Evolutionary conservation across 2,113 vertebrate genomes (phyloP).

Genomic region (Osmerus eperlanus): DNA sequence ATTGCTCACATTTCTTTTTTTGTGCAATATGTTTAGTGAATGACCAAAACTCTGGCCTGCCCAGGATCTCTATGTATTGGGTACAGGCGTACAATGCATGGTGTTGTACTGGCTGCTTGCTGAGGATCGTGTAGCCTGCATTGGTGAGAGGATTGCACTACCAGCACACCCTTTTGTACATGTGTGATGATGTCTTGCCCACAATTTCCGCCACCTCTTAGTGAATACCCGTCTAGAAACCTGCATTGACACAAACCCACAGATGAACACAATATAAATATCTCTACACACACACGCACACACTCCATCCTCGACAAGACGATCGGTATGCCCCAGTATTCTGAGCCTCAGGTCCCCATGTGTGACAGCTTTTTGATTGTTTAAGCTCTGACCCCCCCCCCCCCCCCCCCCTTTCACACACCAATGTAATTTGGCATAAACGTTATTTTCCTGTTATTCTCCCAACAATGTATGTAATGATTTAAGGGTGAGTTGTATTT

Average conservation of each 20-base stretch:
- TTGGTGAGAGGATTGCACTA: constrained; percentile 75
- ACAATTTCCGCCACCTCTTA: constrained; percentile 42
- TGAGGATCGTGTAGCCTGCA: constrained; percentile 70
- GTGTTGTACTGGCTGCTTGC: constrained; percentile 73
- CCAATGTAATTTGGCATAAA: constrained; percentile 63
- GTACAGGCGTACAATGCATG: constrained; percentile 67
- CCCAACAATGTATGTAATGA: constrained; percentile 57
- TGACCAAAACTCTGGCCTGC: constrained; percentile 81
- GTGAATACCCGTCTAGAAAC: neutral
- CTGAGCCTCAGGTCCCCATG: constrained; percentile 48
- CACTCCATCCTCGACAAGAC: constrained; percentile 39
- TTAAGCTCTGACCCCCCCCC: constrained; percentile 57
- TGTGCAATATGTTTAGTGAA: constrained; percentile 82
- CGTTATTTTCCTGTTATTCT: constrained; percentile 57
- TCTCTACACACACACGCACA: constrained; percentile 11
- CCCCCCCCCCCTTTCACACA: constrained; percentile 50
- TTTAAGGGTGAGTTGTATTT: constrained; percentile 65
- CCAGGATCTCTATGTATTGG: constrained; percentile 51
- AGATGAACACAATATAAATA: neutral
- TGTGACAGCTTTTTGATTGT: constrained; percentile 49
- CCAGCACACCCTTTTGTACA: constrained; percentile 74
- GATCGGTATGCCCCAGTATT: constrained; percentile 35
- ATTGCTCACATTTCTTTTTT: constrained; percentile 65
- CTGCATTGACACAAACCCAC: constrained; percentile 15
- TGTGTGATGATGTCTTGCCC: constrained; percentile 65